Evolutionary conservation across 1,140 invertebrate genomes (phyloP).

Genomic region (Solenopsis fugax): DNA sequence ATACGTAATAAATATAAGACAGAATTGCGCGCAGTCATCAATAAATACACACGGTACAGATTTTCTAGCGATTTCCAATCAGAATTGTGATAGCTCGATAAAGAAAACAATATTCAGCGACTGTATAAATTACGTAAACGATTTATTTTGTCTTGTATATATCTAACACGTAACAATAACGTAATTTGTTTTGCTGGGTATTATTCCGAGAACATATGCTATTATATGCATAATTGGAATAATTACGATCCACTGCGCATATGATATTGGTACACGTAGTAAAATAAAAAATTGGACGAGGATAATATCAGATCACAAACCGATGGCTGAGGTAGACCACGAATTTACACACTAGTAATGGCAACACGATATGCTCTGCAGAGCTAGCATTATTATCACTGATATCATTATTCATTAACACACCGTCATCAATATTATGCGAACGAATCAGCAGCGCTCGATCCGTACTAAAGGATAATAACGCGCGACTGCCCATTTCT

Average conservation of each 20-base stretch:
- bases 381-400: slow-evolving; percentile 43
- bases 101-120: neutral
- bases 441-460: neutral
- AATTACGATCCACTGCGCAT: slow-evolving; percentile 14
- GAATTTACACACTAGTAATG: slow-evolving; percentile 47
- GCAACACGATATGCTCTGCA: slow-evolving; percentile 32
- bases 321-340: slow-evolving; percentile 43
- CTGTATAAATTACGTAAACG: neutral
- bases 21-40: neutral
- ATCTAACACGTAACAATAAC: neutral
- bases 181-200: slow-evolving; percentile 9
- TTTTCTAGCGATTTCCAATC: neutral
- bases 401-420: slow-evolving; percentile 62
- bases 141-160: neutral
- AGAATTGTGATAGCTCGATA: neutral
- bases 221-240: slow-evolving; percentile 27
- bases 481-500: neutral
- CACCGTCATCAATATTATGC: slow-evolving; percentile 42
- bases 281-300: slow-evolving; percentile 29
- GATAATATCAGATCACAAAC: slow-evolving; percentile 53
- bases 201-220: slow-evolving; percentile 25
- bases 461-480: slow-evolving; percentile 38
- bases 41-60: neutral
- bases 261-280: slow-evolving; percentile 12
- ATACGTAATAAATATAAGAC: neutral